These are phyloP conservation scores for Nyctibius grandis DNA, from an alignment of 2,797 vertebrate species.

Conservation along the genomic window DNA sequence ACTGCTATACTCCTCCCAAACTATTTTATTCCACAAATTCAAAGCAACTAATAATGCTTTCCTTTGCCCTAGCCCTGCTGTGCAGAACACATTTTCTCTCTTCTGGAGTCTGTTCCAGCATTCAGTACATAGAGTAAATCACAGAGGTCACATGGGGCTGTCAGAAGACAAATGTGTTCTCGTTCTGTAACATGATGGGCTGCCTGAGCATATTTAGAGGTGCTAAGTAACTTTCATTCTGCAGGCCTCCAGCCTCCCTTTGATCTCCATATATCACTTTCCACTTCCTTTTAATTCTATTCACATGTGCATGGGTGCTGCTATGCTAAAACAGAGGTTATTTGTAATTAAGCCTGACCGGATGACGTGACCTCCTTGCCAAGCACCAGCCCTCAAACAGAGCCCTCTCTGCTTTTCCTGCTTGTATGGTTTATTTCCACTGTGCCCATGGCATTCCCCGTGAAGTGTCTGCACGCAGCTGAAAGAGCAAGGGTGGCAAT, in stretches of 20 bases:
- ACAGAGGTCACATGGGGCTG: background rate
- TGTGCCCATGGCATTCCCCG: rapidly evolving
- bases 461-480: background rate
- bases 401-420: background rate
- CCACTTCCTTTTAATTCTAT: background rate
- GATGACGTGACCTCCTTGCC: background rate
- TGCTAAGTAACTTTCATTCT: background rate
- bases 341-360: background rate
- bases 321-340: background rate
- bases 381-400: background rate
- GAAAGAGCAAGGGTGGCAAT: background rate
- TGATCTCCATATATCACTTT: background rate
- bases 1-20: background rate
- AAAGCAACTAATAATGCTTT: background rate
- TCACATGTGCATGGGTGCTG: background rate
- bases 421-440: background rate
- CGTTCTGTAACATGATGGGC: background rate
- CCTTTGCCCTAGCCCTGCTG: background rate
- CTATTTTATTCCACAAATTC: background rate
- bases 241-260: background rate
- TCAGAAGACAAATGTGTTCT: background rate
- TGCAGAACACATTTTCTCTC: background rate
- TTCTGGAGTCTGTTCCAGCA: background rate
- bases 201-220: background rate
- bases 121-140: background rate